Conservation (phyloP, 2,113 vertebrate genomes). For the Siniperca knerii region DNA sequence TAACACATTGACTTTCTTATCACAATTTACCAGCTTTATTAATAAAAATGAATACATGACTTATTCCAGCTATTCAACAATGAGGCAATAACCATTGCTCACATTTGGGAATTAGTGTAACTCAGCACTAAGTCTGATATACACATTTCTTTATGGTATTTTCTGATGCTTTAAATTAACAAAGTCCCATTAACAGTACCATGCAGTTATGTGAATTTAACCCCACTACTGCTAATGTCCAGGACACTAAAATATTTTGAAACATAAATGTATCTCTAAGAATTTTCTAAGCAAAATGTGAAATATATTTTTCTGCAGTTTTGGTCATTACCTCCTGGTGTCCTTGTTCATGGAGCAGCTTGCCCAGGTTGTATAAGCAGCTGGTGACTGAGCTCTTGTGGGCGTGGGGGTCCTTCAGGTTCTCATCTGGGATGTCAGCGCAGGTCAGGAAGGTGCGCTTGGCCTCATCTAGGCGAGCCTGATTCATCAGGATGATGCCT, state of each 20-base stretch:
- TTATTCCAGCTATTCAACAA: neutral
- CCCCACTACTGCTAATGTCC: neutral
- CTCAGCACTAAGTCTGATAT: neutral
- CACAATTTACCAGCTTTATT: neutral
- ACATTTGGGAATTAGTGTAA: neutral
- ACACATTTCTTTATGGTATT: neutral
- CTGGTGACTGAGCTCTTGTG: slow-evolving; percentile 99
- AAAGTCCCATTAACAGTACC: neutral
- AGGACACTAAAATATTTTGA: neutral
- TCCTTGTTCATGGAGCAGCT: slow-evolving; percentile 97
- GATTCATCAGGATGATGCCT: slow-evolving; percentile 98
- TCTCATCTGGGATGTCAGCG: slow-evolving; percentile 98
- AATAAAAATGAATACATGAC: neutral
- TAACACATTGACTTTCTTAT: neutral
- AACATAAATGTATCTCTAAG: neutral
- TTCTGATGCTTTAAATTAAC: neutral
- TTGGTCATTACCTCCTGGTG: slow-evolving; percentile 89
- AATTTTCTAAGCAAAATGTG: neutral
- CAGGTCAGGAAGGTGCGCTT: slow-evolving; percentile 95
- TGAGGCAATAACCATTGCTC: neutral
- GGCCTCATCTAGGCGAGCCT: slow-evolving; percentile 94
- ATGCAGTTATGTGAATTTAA: neutral
- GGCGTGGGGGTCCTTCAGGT: slow-evolving; percentile 97
- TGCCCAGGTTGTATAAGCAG: slow-evolving; percentile 98
- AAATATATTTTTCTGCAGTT: neutral